Evolutionary conservation across 1,140 invertebrate species (phyloP).

Genomic region (Zaprionus inermis): DNA sequence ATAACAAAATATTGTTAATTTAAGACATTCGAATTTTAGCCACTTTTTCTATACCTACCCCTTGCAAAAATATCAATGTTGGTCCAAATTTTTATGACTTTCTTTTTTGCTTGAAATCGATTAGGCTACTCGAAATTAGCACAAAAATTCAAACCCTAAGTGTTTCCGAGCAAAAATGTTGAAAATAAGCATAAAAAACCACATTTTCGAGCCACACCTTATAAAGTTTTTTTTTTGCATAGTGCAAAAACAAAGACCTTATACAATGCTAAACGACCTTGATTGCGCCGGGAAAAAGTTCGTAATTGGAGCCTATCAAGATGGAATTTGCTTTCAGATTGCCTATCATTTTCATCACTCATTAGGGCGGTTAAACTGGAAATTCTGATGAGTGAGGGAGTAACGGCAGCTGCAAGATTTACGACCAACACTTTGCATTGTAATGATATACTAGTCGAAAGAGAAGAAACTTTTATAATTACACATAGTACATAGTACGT

Average conservation of each 20-base stretch:
- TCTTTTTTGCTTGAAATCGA: background rate
- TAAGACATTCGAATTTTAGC: too few species aligned
- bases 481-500: background rate
- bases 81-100: background rate
- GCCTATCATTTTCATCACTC: constrained; percentile 22
- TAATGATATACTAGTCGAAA: background rate
- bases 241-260: background rate
- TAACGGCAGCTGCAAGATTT: constrained; percentile 30
- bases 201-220: background rate
- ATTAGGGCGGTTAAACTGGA: constrained; percentile 4
- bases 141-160: background rate
- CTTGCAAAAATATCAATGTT: background rate
- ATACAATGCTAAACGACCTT: background rate
- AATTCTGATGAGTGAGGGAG: constrained; percentile 37
- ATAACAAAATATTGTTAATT: background rate
- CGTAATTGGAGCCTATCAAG: background rate
- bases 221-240: too few species aligned
- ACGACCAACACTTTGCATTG: constrained; percentile 16
- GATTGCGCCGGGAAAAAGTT: background rate
- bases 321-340: constrained; percentile 17
- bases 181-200: background rate
- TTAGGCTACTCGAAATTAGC: background rate
- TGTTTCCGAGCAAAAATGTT: background rate
- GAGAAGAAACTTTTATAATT: constrained; percentile 16
- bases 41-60: background rate